A percentile compares a stretch with the other conserved stretches of the same genome.
Evolutionary conservation across 2,888 invertebrate genomes (phyloP).

Genomic region (Hesperia comma): DNA sequence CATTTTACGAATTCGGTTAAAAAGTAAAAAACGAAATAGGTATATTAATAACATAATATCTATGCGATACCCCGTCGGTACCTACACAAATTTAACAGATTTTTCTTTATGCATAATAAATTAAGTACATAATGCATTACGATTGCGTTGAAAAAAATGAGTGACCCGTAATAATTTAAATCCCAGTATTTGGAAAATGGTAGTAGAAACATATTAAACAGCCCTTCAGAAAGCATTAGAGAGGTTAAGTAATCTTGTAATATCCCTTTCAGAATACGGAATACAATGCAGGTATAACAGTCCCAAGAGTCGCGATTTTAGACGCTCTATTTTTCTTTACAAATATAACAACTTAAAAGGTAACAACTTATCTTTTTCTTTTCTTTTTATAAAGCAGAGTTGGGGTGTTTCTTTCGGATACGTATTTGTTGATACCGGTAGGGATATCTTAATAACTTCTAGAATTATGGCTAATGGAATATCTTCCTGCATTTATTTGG

Average conservation of each 20-base stretch:
- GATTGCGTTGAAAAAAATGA: background rate
- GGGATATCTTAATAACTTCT: too few relatives aligned
- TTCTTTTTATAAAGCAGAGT: slow-evolving; percentile 4
- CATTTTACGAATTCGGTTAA: too few relatives aligned
- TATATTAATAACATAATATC: too few relatives aligned
- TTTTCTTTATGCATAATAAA: too few relatives aligned
- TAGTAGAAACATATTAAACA: background rate
- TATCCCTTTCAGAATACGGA: slow-evolving; percentile 18
- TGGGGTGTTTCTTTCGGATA: background rate
- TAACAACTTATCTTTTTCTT: slow-evolving; percentile 27
- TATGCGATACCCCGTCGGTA: too few relatives aligned
- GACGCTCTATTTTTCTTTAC: slow-evolving; percentile 29
- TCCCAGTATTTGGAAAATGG: background rate
- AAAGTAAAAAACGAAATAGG: too few relatives aligned
- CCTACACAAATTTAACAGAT: too few relatives aligned
- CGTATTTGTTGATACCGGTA: background rate
- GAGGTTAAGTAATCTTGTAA: slow-evolving; percentile 8
- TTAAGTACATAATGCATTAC: too few relatives aligned
- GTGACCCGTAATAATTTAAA: background rate
- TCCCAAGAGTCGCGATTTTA: slow-evolving; percentile 5
- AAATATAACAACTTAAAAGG: slow-evolving; percentile 24
- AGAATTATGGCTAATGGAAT: too few relatives aligned
- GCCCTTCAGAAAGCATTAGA: background rate
- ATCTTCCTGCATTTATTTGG: too few relatives aligned
- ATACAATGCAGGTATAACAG: slow-evolving; percentile 10